A percentile compares a stretch with the other conserved stretches of the same genome.
Conservation (phyloP, 2,113 vertebrate genomes). For the Dicerorhinus sumatrensis region DNA sequence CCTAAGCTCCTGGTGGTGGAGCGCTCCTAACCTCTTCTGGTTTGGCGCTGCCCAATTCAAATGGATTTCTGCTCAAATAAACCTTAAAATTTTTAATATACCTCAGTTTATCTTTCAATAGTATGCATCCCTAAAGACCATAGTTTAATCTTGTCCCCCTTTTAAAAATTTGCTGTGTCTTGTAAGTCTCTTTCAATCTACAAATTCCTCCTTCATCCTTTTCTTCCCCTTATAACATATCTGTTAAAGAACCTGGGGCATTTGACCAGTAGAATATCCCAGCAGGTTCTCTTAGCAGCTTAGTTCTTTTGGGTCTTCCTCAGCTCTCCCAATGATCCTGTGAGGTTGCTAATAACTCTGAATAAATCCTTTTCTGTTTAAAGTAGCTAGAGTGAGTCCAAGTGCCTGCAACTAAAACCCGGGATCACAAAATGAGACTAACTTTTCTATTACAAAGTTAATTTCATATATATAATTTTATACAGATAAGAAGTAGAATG, state of each 20-base stretch:
- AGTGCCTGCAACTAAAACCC: background rate
- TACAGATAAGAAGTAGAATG: background rate
- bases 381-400: background rate
- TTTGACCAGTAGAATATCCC: background rate
- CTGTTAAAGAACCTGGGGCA: background rate
- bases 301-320: background rate
- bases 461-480: background rate
- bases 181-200: constrained; percentile 2
- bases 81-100: background rate
- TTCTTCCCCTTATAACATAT: background rate
- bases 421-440: background rate
- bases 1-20: background rate
- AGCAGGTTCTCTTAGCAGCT: background rate
- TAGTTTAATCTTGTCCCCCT: background rate
- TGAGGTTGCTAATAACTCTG: background rate
- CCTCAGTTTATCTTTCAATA: background rate
- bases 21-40: background rate
- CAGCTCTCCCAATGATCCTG: background rate
- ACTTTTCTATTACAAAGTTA: background rate
- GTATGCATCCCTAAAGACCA: background rate
- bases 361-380: constrained; percentile 20
- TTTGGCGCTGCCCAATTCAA: background rate
- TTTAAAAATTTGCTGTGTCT: background rate
- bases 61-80: background rate
- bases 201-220: background rate